Base-by-base conservation (phyloP, 2,888 invertebrate genomes). In the Liopterus haemorrhoidalis region DNA sequence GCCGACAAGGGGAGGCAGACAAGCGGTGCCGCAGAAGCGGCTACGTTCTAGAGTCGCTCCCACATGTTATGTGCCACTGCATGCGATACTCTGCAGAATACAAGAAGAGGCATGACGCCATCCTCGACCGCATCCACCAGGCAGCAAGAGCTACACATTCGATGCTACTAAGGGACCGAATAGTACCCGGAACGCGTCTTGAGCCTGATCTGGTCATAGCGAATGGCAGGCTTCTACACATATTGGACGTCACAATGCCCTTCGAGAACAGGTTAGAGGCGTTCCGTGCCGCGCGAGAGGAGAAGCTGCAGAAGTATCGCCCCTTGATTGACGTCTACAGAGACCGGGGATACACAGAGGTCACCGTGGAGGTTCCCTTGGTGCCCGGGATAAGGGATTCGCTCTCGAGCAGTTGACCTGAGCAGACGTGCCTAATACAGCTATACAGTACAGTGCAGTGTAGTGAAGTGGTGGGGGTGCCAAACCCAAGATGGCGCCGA, bases 1-100 rank as follows among this genome's bases (percentile, higher is more conserved):
- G n/a, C n/a, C n/a, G n/a, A n/a, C n/a, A n/a, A n/a, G n/a, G n/a
- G n/a, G n/a, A n/a, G n/a, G n/a, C n/a, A n/a, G n/a, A n/a, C n/a
- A n/a, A n/a, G n/a, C n/a, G 50, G 2, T 61, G 60, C 30, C 51
- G 51, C 24, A 36, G 59, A 1, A 65, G 64, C 45, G 56, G 57
- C 0, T 39, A 48, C 3, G 24, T 6, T 1, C 38, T 46, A 4
- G 62, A 66, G 41, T 59, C 63, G 4, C 50, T 67, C n/a, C 61
- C 63, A 1, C 63, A 66, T 22, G 64, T 67, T 12, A 35, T 65
- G 6, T 55, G 57, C 38, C 62, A 65, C 52, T 67, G 66, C 42
- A 50, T 48, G 2, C 19, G 33, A 2, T 58, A 64, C 42, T 56
- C 59, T 1, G 55, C 49, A 0, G 60, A 59, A 0, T 52, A 55